These are phyloP conservation scores for Nemopilema nomurai DNA, from an alignment of 30 jellyfish, hydroid and myxozoan genomes.

Conservation along the genomic window DNA sequence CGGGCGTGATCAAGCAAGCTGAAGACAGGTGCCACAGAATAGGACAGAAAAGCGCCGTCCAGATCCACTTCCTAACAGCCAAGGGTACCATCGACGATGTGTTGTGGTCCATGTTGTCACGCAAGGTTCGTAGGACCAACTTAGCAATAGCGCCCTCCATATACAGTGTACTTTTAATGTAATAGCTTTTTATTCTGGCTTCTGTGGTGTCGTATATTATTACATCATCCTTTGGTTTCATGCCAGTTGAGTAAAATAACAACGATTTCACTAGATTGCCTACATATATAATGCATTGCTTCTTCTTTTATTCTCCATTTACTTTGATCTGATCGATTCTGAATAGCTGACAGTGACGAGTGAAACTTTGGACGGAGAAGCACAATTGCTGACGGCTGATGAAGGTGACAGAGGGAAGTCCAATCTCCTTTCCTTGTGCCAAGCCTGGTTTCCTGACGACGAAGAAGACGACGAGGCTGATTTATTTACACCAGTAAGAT, in stretches of 20 bases:
- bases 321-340: too few species aligned
- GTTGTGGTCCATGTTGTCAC: conserved; percentile 76
- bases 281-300: too few species aligned
- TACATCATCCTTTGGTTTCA: background rate
- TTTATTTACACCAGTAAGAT: conserved; percentile 53
- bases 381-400: conserved; percentile 57
- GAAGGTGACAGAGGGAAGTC: conserved; percentile 58
- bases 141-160: too few species aligned
- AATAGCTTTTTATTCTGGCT: background rate
- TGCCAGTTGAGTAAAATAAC: too few species aligned
- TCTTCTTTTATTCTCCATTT: too few species aligned
- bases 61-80: conserved; percentile 82
- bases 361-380: conserved; percentile 80
- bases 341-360: conserved; percentile 71
- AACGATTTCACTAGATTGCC: too few species aligned
- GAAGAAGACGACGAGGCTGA: conserved; percentile 44
- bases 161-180: too few species aligned
- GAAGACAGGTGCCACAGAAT: conserved; percentile 95
- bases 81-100: conserved; percentile 83
- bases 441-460: conserved; percentile 78
- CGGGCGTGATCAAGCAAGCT: conserved; percentile 90
- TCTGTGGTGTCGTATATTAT: background rate
- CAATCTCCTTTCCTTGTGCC: conserved; percentile 60
- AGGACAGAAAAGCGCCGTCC: conserved; percentile 88
- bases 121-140: conserved; percentile 82